Percentiles rank a stretch among this genome's conserved stretches.
These are phyloP conservation scores for Tanypteryx hageni DNA, from an alignment of 2,888 invertebrate genomes.

Conservation along the genomic window DNA sequence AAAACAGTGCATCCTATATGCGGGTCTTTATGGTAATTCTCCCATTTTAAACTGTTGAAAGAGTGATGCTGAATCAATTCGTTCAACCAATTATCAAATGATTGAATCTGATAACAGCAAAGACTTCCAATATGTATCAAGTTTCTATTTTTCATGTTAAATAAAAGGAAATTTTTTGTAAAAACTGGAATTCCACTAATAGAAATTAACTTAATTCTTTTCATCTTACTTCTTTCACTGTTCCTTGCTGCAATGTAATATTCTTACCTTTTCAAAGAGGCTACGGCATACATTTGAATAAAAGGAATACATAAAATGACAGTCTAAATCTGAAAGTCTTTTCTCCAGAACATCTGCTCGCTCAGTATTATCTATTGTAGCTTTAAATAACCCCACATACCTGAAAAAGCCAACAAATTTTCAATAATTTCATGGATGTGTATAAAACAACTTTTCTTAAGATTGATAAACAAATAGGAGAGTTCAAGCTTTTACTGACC, in stretches of 20 bases:
- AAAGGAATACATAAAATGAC: slow-evolving; percentile 91
- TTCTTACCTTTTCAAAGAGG: slow-evolving; percentile 89
- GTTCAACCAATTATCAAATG: too few species aligned
- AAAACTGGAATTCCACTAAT: too few species aligned
- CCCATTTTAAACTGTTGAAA: too few species aligned
- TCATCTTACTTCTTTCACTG: too few species aligned
- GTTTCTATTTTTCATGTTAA: not conserved
- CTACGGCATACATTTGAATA: slow-evolving; percentile 95
- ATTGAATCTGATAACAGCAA: too few species aligned
- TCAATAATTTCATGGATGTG: not conserved
- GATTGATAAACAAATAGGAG: slow-evolving; percentile 74
- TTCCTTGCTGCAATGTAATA: not conserved
- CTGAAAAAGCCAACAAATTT: not conserved
- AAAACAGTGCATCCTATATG: too few species aligned
- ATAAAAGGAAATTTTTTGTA: not conserved
- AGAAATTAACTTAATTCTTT: too few species aligned
- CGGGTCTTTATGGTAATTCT: too few species aligned
- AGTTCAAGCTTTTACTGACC: too few species aligned
- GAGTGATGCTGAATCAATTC: too few species aligned
- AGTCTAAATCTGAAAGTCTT: slow-evolving; percentile 85
- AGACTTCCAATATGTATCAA: too few species aligned
- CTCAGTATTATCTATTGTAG: slow-evolving; percentile 91
- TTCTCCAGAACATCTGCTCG: slow-evolving; percentile 87
- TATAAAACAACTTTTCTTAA: not conserved
- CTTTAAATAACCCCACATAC: slow-evolving; percentile 84